Evolutionary conservation across 1,140 invertebrate genomes (phyloP).

Genomic region (Rhagoletis pomonella): DNA sequence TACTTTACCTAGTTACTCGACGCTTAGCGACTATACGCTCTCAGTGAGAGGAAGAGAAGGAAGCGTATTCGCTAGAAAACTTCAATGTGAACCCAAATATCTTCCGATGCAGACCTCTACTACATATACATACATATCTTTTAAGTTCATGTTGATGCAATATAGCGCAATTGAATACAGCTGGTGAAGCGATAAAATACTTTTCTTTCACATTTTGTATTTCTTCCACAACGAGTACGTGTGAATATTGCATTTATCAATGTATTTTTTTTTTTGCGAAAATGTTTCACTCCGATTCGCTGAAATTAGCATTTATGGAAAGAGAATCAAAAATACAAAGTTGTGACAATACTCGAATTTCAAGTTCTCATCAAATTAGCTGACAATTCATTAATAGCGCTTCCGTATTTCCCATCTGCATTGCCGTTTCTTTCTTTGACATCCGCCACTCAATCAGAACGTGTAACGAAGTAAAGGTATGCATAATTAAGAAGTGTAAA

Average conservation of each 20-base stretch:
- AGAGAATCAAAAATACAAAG: not conserved
- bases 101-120: too few relatives aligned
- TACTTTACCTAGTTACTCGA: too few relatives aligned
- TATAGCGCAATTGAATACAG: too few relatives aligned
- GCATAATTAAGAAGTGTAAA: not conserved
- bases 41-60: too few relatives aligned
- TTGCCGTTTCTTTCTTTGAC: not conserved
- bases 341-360: constrained; percentile 4
- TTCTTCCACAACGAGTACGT: not conserved
- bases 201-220: too few relatives aligned
- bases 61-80: too few relatives aligned
- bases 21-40: too few relatives aligned
- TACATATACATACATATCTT: too few relatives aligned
- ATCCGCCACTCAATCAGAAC: not conserved
- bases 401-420: constrained; percentile 17
- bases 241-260: not conserved
- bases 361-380: constrained; percentile 22
- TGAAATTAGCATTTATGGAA: constrained; percentile 3
- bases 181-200: too few relatives aligned
- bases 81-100: too few relatives aligned
- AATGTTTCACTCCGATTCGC: not conserved
- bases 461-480: not conserved
- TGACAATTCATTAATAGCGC: not conserved
- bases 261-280: not conserved
- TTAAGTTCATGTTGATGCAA: too few relatives aligned